Percentiles rank a stretch among this genome's conserved stretches.
These are phyloP conservation scores for Pollenia amentaria DNA, from an alignment of 2,888 invertebrate genomes.

Conservation along the genomic window DNA sequence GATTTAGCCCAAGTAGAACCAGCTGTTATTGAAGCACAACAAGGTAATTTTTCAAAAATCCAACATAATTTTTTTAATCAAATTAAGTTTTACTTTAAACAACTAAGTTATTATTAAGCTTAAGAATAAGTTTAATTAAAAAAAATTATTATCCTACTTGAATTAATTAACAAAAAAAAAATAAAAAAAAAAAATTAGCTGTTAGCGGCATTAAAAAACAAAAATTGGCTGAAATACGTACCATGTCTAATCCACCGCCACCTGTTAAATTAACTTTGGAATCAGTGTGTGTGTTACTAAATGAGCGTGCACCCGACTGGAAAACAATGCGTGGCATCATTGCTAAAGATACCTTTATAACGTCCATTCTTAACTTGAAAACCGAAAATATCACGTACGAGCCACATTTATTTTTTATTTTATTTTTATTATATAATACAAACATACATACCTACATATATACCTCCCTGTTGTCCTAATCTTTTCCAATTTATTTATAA, in stretches of 20 bases:
- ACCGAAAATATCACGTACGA: slow-evolving; percentile 86
- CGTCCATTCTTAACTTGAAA: slow-evolving; percentile 96
- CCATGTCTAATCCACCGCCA: slow-evolving; percentile 97
- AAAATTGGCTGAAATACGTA: slow-evolving; percentile 96
- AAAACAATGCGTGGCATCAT: slow-evolving; percentile 95
- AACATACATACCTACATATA: too few species aligned
- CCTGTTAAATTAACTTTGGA: slow-evolving; percentile 97
- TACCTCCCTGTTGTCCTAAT: too few species aligned
- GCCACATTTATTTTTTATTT: too few species aligned
- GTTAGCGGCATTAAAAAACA: slow-evolving; percentile 90
- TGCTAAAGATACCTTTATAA: slow-evolving; percentile 97
- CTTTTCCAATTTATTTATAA: too few species aligned
- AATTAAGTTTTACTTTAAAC: slow-evolving; percentile 40
- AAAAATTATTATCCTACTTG: slow-evolving; percentile 79
- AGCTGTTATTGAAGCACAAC: slow-evolving; percentile 99
- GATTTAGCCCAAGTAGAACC: slow-evolving; percentile 99
- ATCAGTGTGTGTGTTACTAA: slow-evolving; percentile 96
- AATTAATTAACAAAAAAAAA: slow-evolving; percentile 80
- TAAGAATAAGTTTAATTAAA: slow-evolving; percentile 64
- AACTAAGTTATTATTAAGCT: slow-evolving; percentile 67
- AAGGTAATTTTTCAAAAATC: slow-evolving; percentile 86
- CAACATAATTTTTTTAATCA: slow-evolving; percentile 13
- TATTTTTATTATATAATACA: too few species aligned
- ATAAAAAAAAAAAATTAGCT: too few species aligned
- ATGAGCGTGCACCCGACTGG: slow-evolving; percentile 96